Base-by-base conservation (phyloP, 2,797 vertebrate species). In the Lutjanus argentimaculatus region DNA sequence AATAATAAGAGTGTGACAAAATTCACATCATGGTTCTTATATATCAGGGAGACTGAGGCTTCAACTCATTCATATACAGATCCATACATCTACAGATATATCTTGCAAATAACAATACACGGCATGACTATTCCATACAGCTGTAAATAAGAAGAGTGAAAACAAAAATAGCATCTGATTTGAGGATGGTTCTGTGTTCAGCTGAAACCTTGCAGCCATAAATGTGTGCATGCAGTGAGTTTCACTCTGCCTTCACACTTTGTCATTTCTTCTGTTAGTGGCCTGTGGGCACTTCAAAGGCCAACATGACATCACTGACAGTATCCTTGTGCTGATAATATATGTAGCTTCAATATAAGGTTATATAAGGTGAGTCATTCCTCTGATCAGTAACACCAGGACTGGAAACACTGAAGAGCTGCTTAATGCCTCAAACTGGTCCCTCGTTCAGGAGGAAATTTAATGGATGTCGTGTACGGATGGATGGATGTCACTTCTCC, bases 231-330 rank as follows among this genome's bases (percentile, higher is more conserved):
- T 56, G 66, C 53, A 43, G 48, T 30, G 51, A 71, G 81, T 63
- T 77, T 72, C 69, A 65, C 72, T 61, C 76, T 63, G 78, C 66
- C 67, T 77, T 80, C 69, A 74, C 75, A 67, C 67, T 56, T 48
- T 71, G 49, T 67, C 74, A 64, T 51, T n/a, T 77, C 69, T 22
- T 15, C 68, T 76, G 14, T 40, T 65, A 67, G 57, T n/a, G 45
- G n/a, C 45, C 52, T 21, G 22, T 25, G 52, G 51, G 45, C 51
- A 42, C 30, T 65, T 42, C 76, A 36, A 17, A 46, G 49, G 10
- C 64, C 14, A 15, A 57, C 68, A 43, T 56, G 42, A 51, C 61
- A 58, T 59, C 36, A 51, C 40, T 61, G 53, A 46, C 42, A 61
- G 70, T 46, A 48, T 36, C 63, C 10, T 11, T 25, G 1, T 19